These are phyloP conservation scores for Montipora efflorescens DNA, from an alignment of 64 coral and sea anemone genomes.

Conservation along the genomic window DNA sequence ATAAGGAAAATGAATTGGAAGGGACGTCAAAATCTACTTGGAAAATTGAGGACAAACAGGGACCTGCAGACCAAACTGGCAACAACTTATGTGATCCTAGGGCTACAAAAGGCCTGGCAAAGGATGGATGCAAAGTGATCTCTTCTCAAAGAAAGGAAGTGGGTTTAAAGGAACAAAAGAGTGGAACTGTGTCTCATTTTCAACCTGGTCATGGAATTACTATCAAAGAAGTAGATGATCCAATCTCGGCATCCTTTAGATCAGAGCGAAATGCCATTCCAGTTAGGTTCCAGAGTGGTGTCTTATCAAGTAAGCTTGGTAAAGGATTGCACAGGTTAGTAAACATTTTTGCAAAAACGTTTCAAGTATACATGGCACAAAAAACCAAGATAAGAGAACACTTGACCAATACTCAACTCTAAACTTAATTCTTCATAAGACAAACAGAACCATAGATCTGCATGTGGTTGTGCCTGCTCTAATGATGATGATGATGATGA, in stretches of 20 bases:
- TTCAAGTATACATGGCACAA: too few species aligned
- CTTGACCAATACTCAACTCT: too few species aligned
- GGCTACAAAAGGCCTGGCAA: background rate
- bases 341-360: background rate
- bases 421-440: too few species aligned
- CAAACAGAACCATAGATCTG: too few species aligned
- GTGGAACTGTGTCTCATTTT: background rate
- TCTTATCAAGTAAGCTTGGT: background rate
- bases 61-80: background rate
- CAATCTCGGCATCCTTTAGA: background rate
- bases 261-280: background rate
- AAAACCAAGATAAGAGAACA: too few species aligned
- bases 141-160: background rate
- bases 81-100: background rate
- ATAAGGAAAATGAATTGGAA: background rate
- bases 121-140: background rate
- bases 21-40: background rate
- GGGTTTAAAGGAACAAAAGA: background rate
- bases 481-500: too few species aligned
- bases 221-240: constrained; percentile 3
- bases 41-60: background rate
- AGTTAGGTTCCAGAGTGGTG: background rate
- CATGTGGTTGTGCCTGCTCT: too few species aligned
- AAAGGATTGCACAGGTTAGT: constrained; percentile 16
- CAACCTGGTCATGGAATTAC: background rate